phyloP scores from a whole-genome alignment of 2,113 vertebrate species.

The Sterrhoptilus dennistouni region DNA sequence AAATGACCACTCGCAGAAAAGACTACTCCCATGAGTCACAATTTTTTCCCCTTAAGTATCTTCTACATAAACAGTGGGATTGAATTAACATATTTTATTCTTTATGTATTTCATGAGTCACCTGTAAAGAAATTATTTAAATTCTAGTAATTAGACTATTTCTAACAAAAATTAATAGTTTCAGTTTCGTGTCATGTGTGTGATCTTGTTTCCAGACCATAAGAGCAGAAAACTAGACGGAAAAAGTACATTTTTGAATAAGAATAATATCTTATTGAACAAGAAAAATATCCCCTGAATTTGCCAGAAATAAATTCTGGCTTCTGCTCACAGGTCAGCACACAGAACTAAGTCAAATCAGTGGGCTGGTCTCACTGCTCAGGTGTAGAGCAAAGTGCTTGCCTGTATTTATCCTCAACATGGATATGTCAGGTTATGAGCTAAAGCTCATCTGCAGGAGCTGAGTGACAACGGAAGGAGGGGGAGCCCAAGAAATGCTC shows the following conservation, averaged over 20 bases:
- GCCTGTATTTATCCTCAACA: neutral
- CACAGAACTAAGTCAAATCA: neutral
- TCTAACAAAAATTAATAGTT: neutral
- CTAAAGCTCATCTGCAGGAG: neutral
- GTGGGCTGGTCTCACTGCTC: neutral
- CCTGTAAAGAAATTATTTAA: slow-evolving; percentile 44
- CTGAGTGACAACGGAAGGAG: neutral
- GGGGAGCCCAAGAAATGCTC: neutral
- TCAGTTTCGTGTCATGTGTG: neutral
- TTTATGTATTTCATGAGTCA: slow-evolving; percentile 61
- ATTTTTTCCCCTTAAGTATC: slow-evolving; percentile 11
- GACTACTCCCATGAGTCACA: neutral
- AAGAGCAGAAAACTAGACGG: neutral
- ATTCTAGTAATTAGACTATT: slow-evolving; percentile 61
- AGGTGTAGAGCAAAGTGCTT: neutral
- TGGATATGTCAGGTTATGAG: neutral
- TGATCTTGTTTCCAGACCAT: neutral
- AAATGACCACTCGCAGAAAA: neutral
- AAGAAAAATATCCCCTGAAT: neutral
- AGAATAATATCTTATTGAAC: neutral
- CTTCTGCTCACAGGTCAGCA: neutral
- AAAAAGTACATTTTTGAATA: neutral
- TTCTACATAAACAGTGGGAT: slow-evolving; percentile 58
- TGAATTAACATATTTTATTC: slow-evolving; percentile 61
- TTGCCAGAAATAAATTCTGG: neutral